Percentiles rank a stretch among this genome's conserved stretches.
These are phyloP conservation scores for Agriotes lineatus DNA, from an alignment of 2,888 invertebrate genomes.

Conservation along the genomic window DNA sequence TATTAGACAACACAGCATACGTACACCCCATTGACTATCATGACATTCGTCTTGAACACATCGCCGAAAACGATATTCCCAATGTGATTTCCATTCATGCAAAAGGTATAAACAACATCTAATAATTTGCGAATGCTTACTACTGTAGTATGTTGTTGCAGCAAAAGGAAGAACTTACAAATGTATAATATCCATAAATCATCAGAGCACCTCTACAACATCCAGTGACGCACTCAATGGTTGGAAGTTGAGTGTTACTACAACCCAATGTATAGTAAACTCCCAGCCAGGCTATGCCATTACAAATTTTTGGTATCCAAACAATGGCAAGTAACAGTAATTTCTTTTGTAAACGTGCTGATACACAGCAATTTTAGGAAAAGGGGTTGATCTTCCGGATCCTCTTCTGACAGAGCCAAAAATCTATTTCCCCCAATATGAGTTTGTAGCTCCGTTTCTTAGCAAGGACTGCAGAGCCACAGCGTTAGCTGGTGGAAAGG, in stretches of 20 bases:
- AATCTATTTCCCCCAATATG: background rate
- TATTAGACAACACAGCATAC: slow-evolving; percentile 66
- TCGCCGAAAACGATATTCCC: slow-evolving; percentile 67
- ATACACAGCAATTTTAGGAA: slow-evolving; percentile 26
- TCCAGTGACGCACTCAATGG: slow-evolving; percentile 49
- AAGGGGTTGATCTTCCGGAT: slow-evolving; percentile 37
- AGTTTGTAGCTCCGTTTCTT: slow-evolving; percentile 61
- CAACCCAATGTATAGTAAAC: slow-evolving; percentile 61
- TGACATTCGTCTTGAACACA: slow-evolving; percentile 67
- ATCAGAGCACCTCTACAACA: slow-evolving; percentile 17
- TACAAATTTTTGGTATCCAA: slow-evolving; percentile 62
- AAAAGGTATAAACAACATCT: slow-evolving; percentile 9
- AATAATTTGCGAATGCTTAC: background rate
- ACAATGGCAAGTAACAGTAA: slow-evolving; percentile 48
- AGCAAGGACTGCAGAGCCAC: slow-evolving; percentile 69
- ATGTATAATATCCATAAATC: slow-evolving; percentile 54
- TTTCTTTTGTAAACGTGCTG: background rate
- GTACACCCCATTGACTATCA: slow-evolving; percentile 65
- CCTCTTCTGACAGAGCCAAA: slow-evolving; percentile 47
- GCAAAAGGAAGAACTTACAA: slow-evolving; percentile 47
- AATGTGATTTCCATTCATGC: slow-evolving; percentile 67
- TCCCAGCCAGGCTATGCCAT: slow-evolving; percentile 62
- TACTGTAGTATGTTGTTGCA: slow-evolving; percentile 11
- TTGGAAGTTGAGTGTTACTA: slow-evolving; percentile 50
- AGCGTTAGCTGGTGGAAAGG: slow-evolving; percentile 81